Evolutionary conservation across 2,113 vertebrate genomes (phyloP), one percentile per base, ranked within the genome.

Genomic region (Coptodon bakossiorum): DNA sequence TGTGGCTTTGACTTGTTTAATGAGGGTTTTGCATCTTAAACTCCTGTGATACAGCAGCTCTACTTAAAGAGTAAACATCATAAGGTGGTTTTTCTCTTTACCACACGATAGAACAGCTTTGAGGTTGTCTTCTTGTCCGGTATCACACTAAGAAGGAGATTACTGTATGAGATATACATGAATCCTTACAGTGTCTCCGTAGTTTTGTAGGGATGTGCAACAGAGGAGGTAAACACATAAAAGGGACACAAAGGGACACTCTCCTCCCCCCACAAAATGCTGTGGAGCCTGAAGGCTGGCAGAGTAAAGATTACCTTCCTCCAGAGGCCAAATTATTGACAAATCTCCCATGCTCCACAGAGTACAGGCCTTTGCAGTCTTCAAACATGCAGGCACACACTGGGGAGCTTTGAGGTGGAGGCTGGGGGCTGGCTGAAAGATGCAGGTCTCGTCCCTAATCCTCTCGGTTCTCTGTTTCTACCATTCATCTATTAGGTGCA

Each of bases 241-340:
- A 27, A 84, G 53, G 81, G 86, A 90, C 81, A 80, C 45, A 53
- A 29, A 80, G 24, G 45, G 76, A 59, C 71, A 10, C 22, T 53
- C 78, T 82, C 82, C 48, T 48, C 45, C 50, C 80, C 59, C 38
- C 31, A 82, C 81, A 83, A 88, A 81, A 82, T 12, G 2, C 56
- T 29, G 73, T 38, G 73, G 7, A 79, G 82, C 89, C 76, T 54
- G 83, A 88, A 81, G 86, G 48, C 73, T 80, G 82, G 29, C 86
- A 76, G 86, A 86, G 80, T 89, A 91, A 93, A 89, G 91, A 90
- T 89, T 73, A 90, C 82, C 34, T 87, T 61, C 73, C 94, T 79
- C 93, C 29, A 83, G 90, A 90, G 92, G 78, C 68, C 22, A 17
- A 59, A 73, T 40, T 86, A 95, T 93, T 93, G 92, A 93, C 85